Evolutionary conservation across 2,113 vertebrate genomes (phyloP).

Genomic region (Brachypodius melanocephalos): DNA sequence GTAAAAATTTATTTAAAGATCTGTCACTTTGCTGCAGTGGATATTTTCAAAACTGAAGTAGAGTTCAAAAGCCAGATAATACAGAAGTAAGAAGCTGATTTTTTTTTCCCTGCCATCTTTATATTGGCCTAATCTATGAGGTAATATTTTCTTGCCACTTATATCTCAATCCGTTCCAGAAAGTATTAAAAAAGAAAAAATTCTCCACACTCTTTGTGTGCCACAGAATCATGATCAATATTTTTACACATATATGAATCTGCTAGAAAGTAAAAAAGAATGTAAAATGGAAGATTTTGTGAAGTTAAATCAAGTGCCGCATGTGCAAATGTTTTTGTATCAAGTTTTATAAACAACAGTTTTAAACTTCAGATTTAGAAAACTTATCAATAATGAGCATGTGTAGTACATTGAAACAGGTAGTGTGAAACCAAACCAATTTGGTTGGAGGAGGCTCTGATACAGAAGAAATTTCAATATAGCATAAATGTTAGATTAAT

Average conservation of each 20-base stretch:
- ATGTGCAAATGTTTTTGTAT: background rate
- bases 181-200: background rate
- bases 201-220: background rate
- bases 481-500: background rate
- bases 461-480: background rate
- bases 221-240: background rate
- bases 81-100: background rate
- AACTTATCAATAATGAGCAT: background rate
- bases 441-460: background rate
- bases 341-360: background rate
- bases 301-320: background rate
- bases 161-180: background rate
- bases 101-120: background rate
- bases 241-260: background rate
- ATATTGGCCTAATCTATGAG: background rate
- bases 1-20: background rate
- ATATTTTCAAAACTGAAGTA: background rate
- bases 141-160: background rate
- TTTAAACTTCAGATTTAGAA: background rate
- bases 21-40: accelerated
- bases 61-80: background rate
- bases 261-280: background rate
- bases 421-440: background rate
- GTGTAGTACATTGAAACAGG: background rate
- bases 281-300: background rate